phyloP scores from a whole-genome alignment of 2,888 invertebrate genomes.

The Catocala nupta region DNA sequence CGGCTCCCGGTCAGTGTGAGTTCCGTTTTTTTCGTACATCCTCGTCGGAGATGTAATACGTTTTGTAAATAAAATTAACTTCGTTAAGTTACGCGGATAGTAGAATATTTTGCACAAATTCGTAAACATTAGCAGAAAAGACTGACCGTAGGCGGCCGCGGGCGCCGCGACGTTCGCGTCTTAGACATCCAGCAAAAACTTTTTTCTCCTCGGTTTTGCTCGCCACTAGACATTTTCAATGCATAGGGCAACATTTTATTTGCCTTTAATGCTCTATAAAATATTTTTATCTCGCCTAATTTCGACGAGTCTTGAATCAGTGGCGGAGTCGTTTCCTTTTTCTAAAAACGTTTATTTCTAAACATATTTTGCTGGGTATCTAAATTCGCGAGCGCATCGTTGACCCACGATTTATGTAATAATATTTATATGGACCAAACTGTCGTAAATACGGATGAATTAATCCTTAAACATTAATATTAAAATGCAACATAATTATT shows the following conservation, averaged over 20 bases:
- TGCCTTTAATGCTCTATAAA: slow-evolving; percentile 15
- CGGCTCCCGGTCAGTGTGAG: slow-evolving; percentile 85
- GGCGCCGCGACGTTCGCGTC: slow-evolving; percentile 74
- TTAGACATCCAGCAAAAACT: slow-evolving; percentile 72
- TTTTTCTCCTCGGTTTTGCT: slow-evolving; percentile 17
- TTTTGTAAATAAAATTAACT: slow-evolving; percentile 83
- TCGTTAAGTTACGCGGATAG: slow-evolving; percentile 83
- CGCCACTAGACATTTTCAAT: slow-evolving; percentile 20
- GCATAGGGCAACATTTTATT: slow-evolving; percentile 22
- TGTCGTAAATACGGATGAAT: slow-evolving; percentile 85
- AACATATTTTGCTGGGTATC: slow-evolving; percentile 65
- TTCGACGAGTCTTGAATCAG: slow-evolving; percentile 31
- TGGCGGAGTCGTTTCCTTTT: slow-evolving; percentile 26
- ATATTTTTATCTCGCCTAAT: slow-evolving; percentile 30
- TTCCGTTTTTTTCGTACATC: slow-evolving; percentile 72
- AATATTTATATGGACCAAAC: slow-evolving; percentile 87
- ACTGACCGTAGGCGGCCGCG: slow-evolving; percentile 85
- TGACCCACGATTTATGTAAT: slow-evolving; percentile 78
- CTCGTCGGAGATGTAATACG: slow-evolving; percentile 64
- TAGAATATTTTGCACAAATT: slow-evolving; percentile 87
- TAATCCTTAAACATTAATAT: slow-evolving; percentile 83
- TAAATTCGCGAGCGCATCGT: slow-evolving; percentile 69
- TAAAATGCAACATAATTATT: slow-evolving; percentile 79
- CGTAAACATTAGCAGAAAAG: slow-evolving; percentile 84
- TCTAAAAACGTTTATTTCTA: neutral